Evolutionary conservation across 2,113 vertebrate species (phyloP).

Genomic region (Origma solitaria): DNA sequence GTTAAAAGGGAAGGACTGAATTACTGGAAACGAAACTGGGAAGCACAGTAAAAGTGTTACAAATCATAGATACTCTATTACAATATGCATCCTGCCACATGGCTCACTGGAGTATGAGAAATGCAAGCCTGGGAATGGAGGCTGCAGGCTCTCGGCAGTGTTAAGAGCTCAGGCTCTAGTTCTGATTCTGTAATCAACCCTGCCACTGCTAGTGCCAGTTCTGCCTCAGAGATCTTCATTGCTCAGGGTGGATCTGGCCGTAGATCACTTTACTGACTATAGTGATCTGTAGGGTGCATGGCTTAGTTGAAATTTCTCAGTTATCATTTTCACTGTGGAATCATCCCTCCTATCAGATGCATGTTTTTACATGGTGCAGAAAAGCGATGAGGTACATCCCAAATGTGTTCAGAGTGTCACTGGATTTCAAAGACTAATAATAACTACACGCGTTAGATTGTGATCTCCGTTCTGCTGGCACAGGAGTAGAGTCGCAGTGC

Average conservation of each 20-base stretch:
- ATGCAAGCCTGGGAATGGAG: background rate
- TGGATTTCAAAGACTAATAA: fast-evolving
- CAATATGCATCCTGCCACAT: background rate
- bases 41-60: background rate
- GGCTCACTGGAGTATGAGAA: background rate
- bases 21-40: background rate
- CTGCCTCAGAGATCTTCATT: background rate
- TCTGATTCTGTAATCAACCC: background rate
- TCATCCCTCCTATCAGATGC: background rate
- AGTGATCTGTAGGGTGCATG: background rate
- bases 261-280: background rate
- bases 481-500: background rate
- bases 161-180: background rate
- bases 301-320: background rate
- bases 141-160: background rate
- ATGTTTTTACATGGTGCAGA: background rate
- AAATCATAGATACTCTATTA: background rate
- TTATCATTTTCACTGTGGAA: background rate
- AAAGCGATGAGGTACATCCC: background rate
- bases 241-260: background rate
- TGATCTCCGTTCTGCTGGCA: background rate
- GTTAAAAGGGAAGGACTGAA: background rate
- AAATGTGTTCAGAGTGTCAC: background rate
- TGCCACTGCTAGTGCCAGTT: background rate
- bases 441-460: background rate